These are phyloP conservation scores for Drosophila emarginata DNA, from an alignment of 2,888 invertebrate genomes.

Conservation along the genomic window DNA sequence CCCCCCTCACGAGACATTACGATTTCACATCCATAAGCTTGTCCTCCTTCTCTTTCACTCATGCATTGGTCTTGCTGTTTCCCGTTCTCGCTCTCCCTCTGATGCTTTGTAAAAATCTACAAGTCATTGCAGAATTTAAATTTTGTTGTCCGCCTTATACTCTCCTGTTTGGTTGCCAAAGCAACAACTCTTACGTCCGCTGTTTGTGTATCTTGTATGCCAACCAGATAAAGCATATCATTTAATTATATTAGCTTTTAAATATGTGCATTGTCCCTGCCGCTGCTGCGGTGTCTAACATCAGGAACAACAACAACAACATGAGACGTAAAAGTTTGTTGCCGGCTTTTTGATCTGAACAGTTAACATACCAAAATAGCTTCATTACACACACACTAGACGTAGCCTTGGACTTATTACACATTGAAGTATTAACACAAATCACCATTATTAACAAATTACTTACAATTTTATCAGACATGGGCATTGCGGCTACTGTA, in stretches of 20 bases:
- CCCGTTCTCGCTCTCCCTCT: slow-evolving; percentile 10
- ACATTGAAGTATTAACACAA: not conserved
- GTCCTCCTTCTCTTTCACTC: not conserved
- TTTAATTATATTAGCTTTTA: not conserved
- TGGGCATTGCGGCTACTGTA: slow-evolving; percentile 47
- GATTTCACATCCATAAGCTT: not conserved
- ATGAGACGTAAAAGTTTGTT: slow-evolving; percentile 33
- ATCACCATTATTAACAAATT: slow-evolving; percentile 40
- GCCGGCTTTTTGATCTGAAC: slow-evolving; percentile 52
- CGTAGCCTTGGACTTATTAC: not conserved
- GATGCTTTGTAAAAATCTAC: slow-evolving; percentile 58
- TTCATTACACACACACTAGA: not conserved
- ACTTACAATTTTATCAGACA: slow-evolving; percentile 73
- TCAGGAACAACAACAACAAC: slow-evolving; percentile 49
- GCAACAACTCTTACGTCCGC: slow-evolving; percentile 21
- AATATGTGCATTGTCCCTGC: slow-evolving; percentile 17
- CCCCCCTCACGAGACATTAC: not conserved
- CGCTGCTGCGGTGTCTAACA: slow-evolving; percentile 5
- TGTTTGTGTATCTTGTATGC: not conserved
- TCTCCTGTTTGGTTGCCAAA: slow-evolving; percentile 11
- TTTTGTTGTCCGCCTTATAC: slow-evolving; percentile 38
- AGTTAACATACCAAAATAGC: not conserved
- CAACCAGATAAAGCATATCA: not conserved
- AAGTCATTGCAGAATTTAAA: slow-evolving; percentile 65
- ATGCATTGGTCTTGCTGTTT: not conserved